phyloP scores from a whole-genome alignment of 1,140 invertebrate genomes.

The Yoshiicerus persimilis region DNA sequence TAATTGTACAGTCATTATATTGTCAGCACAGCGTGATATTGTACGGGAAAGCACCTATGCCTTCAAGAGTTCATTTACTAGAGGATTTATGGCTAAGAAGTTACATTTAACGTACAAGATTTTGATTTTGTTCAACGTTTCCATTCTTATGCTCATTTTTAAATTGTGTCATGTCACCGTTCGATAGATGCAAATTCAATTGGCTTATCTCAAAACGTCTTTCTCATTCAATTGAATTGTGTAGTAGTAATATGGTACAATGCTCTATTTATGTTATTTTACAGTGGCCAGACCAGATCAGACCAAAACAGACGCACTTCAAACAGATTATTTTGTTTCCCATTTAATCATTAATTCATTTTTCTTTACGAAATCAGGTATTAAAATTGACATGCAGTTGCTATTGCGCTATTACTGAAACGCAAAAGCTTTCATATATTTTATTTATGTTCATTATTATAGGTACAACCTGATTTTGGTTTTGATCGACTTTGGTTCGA shows the following conservation, averaged over 20 bases:
- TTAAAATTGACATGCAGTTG: neutral
- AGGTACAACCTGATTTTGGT: too few species aligned
- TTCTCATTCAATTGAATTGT: constrained; percentile 14
- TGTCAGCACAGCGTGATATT: neutral
- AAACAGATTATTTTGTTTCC: too few species aligned
- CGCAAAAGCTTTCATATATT: neutral
- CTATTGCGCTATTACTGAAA: neutral
- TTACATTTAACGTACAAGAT: neutral
- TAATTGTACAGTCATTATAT: neutral
- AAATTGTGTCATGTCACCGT: neutral
- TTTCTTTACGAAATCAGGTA: too few species aligned
- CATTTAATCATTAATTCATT: neutral
- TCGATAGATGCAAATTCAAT: constrained; percentile 17
- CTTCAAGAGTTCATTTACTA: neutral
- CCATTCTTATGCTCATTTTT: neutral
- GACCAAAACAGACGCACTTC: neutral
- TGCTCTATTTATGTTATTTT: neutral
- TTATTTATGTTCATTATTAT: neutral
- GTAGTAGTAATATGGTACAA: constrained; percentile 10
- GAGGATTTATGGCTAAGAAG: constrained; percentile 2
- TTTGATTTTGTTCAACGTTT: neutral
- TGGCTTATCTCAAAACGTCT: constrained; percentile 8
- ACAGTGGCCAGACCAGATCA: neutral
- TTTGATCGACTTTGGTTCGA: too few species aligned
- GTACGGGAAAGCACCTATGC: neutral